Percentiles rank a stretch among this genome's conserved stretches.
phyloP scores from a whole-genome alignment of 2,888 invertebrate genomes.

The Cyrtodaria siliqua region DNA sequence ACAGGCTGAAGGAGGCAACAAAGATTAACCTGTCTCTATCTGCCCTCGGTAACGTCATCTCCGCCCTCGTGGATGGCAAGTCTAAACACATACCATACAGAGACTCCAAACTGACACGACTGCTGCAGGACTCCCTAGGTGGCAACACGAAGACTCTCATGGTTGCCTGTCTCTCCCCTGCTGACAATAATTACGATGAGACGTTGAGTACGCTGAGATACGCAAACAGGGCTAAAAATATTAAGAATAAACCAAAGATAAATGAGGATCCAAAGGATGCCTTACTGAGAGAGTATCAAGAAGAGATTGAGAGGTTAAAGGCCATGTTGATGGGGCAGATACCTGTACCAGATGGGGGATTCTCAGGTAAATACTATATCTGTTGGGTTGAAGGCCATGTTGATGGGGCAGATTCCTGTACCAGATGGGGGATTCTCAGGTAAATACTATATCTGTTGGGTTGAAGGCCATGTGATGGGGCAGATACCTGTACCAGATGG shows the following conservation, averaged over 20 bases:
- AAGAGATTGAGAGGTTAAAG: slow-evolving; percentile 92
- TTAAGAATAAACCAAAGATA: slow-evolving; percentile 92
- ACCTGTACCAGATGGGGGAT: slow-evolving; percentile 73
- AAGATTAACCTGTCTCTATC: slow-evolving; percentile 95
- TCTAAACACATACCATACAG: slow-evolving; percentile 93
- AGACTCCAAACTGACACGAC: slow-evolving; percentile 91
- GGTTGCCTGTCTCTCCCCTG: slow-evolving; percentile 94
- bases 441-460: too few relatives aligned
- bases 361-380: slow-evolving; percentile 3
- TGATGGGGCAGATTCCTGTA: too few relatives aligned
- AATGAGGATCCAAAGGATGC: slow-evolving; percentile 97
- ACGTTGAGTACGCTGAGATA: slow-evolving; percentile 93
- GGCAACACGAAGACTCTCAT: slow-evolving; percentile 96
- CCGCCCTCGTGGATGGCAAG: slow-evolving; percentile 93
- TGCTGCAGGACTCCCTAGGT: slow-evolving; percentile 86
- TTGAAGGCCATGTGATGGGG: too few relatives aligned
- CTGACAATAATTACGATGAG: slow-evolving; percentile 94
- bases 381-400: too few relatives aligned
- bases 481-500: too few relatives aligned
- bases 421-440: too few relatives aligned
- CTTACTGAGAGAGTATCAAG: slow-evolving; percentile 93
- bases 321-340: slow-evolving; percentile 85
- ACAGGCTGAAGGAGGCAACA: slow-evolving; percentile 94
- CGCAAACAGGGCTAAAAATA: slow-evolving; percentile 93
- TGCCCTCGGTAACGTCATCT: slow-evolving; percentile 95